phyloP scores from a whole-genome alignment of 2,113 vertebrate species.

The Salvelinus fontinalis region DNA sequence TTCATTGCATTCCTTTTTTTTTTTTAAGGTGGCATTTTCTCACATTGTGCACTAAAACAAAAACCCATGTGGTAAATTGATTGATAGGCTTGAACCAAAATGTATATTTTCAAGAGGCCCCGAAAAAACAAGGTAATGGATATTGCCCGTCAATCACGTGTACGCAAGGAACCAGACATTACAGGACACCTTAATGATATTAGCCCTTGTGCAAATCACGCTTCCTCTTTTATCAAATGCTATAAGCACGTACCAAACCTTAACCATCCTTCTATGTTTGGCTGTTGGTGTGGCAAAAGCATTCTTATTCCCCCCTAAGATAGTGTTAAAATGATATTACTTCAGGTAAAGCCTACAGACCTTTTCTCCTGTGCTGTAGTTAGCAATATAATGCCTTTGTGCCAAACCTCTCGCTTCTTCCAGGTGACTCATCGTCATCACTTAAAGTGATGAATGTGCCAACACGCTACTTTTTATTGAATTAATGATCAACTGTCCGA shows the following conservation, averaged over 20 bases:
- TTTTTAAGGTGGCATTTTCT: neutral
- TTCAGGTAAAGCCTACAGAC: neutral
- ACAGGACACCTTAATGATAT: neutral
- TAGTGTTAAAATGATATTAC: neutral
- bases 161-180: neutral
- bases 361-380: neutral
- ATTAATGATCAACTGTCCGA: neutral
- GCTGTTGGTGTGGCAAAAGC: neutral
- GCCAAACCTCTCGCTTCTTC: neutral
- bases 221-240: neutral
- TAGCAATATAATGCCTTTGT: neutral
- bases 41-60: neutral
- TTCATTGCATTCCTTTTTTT: neutral
- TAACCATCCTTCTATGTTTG: neutral
- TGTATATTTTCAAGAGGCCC: no score
- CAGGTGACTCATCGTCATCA: neutral
- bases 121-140: no score
- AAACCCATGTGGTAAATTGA: neutral
- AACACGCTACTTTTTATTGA: slow-evolving; percentile 2
- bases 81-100: no score
- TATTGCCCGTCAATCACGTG: neutral
- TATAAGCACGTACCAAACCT: neutral
- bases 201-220: neutral
- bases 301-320: neutral
- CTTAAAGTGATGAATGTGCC: neutral